Percentiles rank a stretch among this genome's conserved stretches.
Evolutionary conservation across 2,797 vertebrate species (phyloP).

Genomic region (Etheostoma nigrum): DNA sequence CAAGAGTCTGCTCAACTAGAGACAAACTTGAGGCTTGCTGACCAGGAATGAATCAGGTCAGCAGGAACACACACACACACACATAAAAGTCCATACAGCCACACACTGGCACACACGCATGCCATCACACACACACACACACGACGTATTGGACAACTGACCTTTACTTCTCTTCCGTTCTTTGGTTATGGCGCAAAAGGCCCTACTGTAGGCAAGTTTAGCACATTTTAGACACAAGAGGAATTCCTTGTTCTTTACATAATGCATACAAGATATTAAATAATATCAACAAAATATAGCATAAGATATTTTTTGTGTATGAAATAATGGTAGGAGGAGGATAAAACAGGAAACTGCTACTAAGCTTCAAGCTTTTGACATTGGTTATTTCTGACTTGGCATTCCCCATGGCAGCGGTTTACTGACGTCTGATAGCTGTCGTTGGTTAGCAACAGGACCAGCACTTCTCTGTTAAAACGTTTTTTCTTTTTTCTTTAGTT

Average conservation of each 20-base stretch:
- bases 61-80: slow-evolving; percentile 15
- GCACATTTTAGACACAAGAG: background rate
- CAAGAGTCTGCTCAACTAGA: slow-evolving; percentile 36
- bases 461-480: too few species aligned
- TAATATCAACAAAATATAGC: background rate
- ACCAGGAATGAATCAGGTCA: slow-evolving; percentile 48
- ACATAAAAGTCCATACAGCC: background rate
- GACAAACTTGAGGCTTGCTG: slow-evolving; percentile 38
- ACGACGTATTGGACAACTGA: slow-evolving; percentile 1
- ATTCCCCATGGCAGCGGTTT: background rate
- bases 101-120: too few species aligned
- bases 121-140: background rate
- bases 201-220: background rate
- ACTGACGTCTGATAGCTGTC: background rate
- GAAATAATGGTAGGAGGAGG: background rate
- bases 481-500: background rate
- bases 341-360: background rate
- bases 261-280: background rate
- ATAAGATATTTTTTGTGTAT: background rate
- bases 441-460: background rate
- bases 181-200: background rate
- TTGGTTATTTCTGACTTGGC: background rate
- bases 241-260: background rate
- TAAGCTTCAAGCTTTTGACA: background rate
- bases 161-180: slow-evolving; percentile 17